Conservation (phyloP, 2,888 invertebrate genomes). For the Drosophila hawaiiensis region DNA sequence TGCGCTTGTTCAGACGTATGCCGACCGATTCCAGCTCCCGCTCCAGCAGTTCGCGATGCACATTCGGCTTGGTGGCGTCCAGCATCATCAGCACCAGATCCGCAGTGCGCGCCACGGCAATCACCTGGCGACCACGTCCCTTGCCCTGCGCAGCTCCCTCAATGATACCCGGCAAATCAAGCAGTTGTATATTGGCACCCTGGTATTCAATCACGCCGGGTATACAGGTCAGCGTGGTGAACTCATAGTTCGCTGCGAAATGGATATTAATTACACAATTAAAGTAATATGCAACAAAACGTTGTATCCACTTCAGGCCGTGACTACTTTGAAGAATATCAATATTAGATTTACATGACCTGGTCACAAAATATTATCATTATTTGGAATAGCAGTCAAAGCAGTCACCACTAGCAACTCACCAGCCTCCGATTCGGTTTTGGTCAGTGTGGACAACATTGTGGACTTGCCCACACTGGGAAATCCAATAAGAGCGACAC, state of each 20-base stretch:
- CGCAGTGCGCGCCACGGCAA: constrained; percentile 99
- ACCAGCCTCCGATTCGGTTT: constrained; percentile 96
- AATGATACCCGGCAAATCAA: constrained; percentile 99
- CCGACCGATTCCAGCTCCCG: constrained; percentile 98
- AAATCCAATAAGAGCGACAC: constrained; percentile 98
- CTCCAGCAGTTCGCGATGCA: constrained; percentile 96
- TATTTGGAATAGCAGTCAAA: background rate
- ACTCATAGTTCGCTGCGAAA: constrained; percentile 95
- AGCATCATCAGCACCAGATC: constrained; percentile 99
- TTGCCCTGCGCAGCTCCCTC: constrained; percentile 99
- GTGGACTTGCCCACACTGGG: constrained; percentile 95
- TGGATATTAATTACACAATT: background rate
- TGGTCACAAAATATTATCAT: background rate
- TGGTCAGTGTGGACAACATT: constrained; percentile 96
- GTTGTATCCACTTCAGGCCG: background rate
- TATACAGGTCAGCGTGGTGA: constrained; percentile 99
- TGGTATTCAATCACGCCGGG: constrained; percentile 99
- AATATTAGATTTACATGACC: background rate
- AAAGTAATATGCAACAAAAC: background rate
- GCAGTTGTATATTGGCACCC: constrained; percentile 98
- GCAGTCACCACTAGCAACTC: background rate
- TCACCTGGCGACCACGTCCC: constrained; percentile 97
- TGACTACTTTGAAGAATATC: background rate
- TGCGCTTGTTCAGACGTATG: constrained; percentile 96
- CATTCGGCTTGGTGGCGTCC: constrained; percentile 99